Percentiles rank a stretch among this genome's conserved stretches.
Evolutionary conservation across 1,140 invertebrate genomes (phyloP).

Genomic region (Theocolax elegans): DNA sequence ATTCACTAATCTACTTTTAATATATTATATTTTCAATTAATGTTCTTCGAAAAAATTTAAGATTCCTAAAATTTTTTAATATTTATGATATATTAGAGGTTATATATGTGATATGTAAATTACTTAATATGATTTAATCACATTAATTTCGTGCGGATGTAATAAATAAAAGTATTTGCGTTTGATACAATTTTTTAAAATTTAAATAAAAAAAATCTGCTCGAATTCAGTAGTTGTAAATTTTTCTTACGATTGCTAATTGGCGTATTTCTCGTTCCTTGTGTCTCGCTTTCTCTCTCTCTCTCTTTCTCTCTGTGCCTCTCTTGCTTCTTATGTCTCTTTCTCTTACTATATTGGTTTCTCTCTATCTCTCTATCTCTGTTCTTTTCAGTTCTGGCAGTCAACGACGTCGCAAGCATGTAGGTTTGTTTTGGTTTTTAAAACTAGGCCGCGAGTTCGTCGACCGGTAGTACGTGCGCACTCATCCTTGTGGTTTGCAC

Average conservation of each 20-base stretch:
- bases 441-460: constrained; percentile 62
- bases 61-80: too few species aligned
- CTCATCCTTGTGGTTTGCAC: too few species aligned
- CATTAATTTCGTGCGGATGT: too few species aligned
- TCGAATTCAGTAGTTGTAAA: neutral
- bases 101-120: too few species aligned
- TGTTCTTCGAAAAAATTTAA: too few species aligned
- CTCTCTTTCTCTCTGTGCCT: neutral
- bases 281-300: neutral
- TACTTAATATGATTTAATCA: too few species aligned
- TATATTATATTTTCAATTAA: too few species aligned
- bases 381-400: neutral
- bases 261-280: neutral
- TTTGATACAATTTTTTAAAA: too few species aligned
- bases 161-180: too few species aligned
- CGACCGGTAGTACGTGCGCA: constrained; percentile 41
- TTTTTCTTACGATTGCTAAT: neutral
- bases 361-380: neutral
- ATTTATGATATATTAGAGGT: too few species aligned
- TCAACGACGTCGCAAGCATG: constrained; percentile 30
- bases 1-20: too few species aligned
- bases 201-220: neutral
- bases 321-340: neutral
- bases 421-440: constrained; percentile 62
- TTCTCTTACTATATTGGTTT: neutral